These are phyloP conservation scores for Petaurus breviceps DNA, from an alignment of 2,113 vertebrate genomes.

Conservation along the genomic window DNA sequence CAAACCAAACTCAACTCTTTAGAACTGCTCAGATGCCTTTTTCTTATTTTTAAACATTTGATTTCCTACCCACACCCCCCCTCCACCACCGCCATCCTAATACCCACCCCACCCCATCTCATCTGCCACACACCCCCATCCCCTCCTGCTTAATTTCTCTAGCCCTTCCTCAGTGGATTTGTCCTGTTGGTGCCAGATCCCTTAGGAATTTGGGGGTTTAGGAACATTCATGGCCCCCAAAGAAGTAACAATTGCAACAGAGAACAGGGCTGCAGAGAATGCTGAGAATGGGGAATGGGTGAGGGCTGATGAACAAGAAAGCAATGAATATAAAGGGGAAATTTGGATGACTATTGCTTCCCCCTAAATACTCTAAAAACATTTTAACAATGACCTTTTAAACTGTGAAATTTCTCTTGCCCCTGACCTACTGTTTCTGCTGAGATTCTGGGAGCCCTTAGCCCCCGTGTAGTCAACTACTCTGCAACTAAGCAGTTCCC, in stretches of 20 bases:
- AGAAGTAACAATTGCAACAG: not conserved
- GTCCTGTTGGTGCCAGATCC: not conserved
- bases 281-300: not conserved
- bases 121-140: not conserved
- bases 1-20: slow-evolving; percentile 32
- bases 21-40: slow-evolving; percentile 15
- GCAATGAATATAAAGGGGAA: not conserved
- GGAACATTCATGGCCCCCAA: not conserved
- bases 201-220: slow-evolving; percentile 12
- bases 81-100: not conserved
- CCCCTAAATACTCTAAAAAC: not conserved
- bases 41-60: not conserved
- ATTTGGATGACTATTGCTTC: not conserved
- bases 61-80: not conserved
- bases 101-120: not conserved
- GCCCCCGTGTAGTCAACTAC: not conserved
- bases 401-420: not conserved
- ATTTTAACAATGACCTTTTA: not conserved
- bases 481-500: not conserved
- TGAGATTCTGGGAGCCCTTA: not conserved
- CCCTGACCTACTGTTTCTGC: not conserved
- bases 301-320: not conserved
- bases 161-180: not conserved
- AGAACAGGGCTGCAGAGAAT: not conserved
- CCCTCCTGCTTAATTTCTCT: not conserved